These are phyloP conservation scores for Chaetorhynchus papuensis DNA, from an alignment of 2,113 vertebrate species.

Conservation along the genomic window DNA sequence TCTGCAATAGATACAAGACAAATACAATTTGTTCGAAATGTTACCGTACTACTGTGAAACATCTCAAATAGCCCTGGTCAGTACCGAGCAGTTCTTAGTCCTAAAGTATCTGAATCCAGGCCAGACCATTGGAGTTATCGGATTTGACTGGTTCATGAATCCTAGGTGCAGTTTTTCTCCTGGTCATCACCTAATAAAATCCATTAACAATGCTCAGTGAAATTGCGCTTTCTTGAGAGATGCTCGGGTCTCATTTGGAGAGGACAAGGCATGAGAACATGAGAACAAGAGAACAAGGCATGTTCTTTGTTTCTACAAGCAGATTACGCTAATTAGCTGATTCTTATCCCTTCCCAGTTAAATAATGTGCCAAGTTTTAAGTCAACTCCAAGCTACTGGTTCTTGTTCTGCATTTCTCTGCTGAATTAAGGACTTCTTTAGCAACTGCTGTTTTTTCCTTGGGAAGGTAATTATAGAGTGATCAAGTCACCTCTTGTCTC, in stretches of 20 bases:
- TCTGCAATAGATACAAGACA: not conserved
- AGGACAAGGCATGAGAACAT: not conserved
- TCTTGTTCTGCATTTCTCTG: conserved; percentile 9
- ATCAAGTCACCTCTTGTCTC: conserved; percentile 12
- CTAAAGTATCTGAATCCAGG: not conserved
- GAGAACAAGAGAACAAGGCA: not conserved
- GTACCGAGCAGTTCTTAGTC: not conserved
- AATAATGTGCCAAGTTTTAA: not conserved
- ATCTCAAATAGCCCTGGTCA: not conserved
- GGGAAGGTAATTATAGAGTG: conserved; percentile 24
- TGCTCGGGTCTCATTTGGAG: not conserved
- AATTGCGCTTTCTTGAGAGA: not conserved
- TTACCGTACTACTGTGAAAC: not conserved
- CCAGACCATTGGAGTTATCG: not conserved
- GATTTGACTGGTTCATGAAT: not conserved
- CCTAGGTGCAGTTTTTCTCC: not conserved
- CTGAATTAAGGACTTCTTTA: not conserved
- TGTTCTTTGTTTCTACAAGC: not conserved
- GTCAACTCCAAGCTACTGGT: not conserved
- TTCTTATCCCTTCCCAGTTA: not conserved
- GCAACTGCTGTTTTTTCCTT: not conserved
- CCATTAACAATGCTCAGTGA: not conserved
- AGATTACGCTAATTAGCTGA: not conserved
- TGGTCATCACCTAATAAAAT: not conserved
- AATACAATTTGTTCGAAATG: not conserved